These are phyloP conservation scores for Oxytorus armatus DNA, from an alignment of 2,888 invertebrate genomes.

Conservation along the genomic window DNA sequence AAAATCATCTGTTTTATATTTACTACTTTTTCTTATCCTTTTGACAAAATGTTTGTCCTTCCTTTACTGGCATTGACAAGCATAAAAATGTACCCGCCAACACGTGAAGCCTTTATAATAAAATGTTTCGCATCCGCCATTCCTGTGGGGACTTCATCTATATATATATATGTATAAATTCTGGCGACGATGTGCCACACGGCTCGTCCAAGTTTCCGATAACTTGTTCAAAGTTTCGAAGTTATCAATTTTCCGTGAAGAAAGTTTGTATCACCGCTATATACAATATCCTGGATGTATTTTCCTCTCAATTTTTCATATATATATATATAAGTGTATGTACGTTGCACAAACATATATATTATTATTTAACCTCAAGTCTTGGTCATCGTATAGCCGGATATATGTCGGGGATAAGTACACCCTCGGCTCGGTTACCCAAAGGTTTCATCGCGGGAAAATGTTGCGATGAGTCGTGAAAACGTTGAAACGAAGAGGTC, in stretches of 20 bases:
- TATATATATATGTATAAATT: background rate
- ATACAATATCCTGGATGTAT: slow-evolving; percentile 22
- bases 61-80: background rate
- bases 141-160: background rate
- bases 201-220: slow-evolving; percentile 26
- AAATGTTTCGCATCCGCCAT: background rate
- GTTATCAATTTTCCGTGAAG: slow-evolving; percentile 56
- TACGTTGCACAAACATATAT: slow-evolving; percentile 26
- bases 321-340: background rate
- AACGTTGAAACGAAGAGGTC: slow-evolving; percentile 57
- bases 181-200: slow-evolving; percentile 13
- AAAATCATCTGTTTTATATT: background rate
- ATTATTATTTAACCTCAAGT: slow-evolving; percentile 40
- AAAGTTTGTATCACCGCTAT: slow-evolving; percentile 30
- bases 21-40: background rate
- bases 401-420: slow-evolving; percentile 50
- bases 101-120: slow-evolving; percentile 18
- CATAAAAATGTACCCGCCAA: background rate
- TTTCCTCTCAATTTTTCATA: slow-evolving; percentile 43
- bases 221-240: slow-evolving; percentile 45
- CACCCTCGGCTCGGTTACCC: slow-evolving; percentile 33
- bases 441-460: slow-evolving; percentile 60
- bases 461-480: slow-evolving; percentile 53
- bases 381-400: slow-evolving; percentile 2
- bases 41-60: background rate